These are phyloP conservation scores for Coronaproctus castanopsis DNA, from an alignment of 2,888 invertebrate genomes.

Conservation along the genomic window DNA sequence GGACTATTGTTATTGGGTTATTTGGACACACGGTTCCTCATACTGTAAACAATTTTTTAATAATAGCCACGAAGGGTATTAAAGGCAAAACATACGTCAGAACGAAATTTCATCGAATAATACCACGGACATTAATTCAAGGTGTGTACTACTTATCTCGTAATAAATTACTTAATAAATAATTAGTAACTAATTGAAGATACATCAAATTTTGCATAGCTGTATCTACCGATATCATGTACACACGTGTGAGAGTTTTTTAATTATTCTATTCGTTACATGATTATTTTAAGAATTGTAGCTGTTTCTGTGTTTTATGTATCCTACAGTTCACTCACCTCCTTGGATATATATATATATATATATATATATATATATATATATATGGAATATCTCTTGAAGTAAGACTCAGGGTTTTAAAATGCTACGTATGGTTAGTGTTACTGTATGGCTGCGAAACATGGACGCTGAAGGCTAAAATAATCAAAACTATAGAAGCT, in stretches of 20 bases:
- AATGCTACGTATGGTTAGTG: too few species aligned
- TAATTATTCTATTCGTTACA: not conserved
- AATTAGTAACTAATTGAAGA: not conserved
- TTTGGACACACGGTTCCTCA: slow-evolving; percentile 87
- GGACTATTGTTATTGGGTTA: slow-evolving; percentile 61
- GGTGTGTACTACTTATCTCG: slow-evolving; percentile 52
- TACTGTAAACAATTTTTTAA: slow-evolving; percentile 65
- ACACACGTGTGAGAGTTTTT: not conserved
- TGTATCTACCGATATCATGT: not conserved
- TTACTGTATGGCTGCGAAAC: too few species aligned
- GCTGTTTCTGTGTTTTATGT: too few species aligned
- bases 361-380: too few species aligned
- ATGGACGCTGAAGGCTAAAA: too few species aligned
- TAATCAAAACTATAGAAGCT: too few species aligned
- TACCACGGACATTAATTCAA: slow-evolving; percentile 81
- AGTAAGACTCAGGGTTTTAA: too few species aligned
- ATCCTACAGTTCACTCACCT: too few species aligned
- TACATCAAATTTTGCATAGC: not conserved
- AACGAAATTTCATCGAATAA: slow-evolving; percentile 73
- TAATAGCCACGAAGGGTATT: slow-evolving; percentile 48
- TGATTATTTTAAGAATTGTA: not conserved
- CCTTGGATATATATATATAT: too few species aligned
- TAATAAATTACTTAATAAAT: not conserved
- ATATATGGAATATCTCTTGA: too few species aligned
- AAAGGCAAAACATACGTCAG: slow-evolving; percentile 68